Conservation (phyloP, 2,797 vertebrate species). For the Esox masquinongy region DNA sequence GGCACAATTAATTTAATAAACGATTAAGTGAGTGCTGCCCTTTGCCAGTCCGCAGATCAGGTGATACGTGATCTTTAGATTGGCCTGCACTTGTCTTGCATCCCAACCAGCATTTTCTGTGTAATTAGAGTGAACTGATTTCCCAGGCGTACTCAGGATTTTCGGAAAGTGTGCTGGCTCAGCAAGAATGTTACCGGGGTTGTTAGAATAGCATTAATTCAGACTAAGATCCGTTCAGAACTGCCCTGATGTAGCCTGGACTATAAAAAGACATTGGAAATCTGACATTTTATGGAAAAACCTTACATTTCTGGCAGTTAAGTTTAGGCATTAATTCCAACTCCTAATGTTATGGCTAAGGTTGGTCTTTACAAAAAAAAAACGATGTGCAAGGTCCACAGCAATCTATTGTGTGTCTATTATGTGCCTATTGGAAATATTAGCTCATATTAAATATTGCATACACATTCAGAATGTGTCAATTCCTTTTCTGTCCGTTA, state of each 20-base stretch:
- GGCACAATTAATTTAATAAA: neutral
- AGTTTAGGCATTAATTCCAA: no score
- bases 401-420: no score
- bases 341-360: no score
- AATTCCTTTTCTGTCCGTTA: no score
- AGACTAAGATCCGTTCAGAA: neutral
- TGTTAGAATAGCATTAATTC: neutral
- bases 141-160: neutral
- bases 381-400: no score
- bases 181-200: neutral
- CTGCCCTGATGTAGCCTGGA: neutral
- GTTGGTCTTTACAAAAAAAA: no score
- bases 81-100: neutral
- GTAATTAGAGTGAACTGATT: neutral
- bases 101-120: neutral
- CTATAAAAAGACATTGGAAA: neutral
- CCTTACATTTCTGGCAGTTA: no score
- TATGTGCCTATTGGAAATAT: no score
- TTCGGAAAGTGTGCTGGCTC: neutral
- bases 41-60: neutral
- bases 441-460: no score
- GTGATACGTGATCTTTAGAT: neutral
- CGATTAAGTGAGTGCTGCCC: neutral
- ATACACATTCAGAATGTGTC: no score
- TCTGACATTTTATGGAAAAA: no score